These are phyloP conservation scores for Halictus ligatus DNA, from an alignment of 2,888 invertebrate genomes.

Conservation along the genomic window DNA sequence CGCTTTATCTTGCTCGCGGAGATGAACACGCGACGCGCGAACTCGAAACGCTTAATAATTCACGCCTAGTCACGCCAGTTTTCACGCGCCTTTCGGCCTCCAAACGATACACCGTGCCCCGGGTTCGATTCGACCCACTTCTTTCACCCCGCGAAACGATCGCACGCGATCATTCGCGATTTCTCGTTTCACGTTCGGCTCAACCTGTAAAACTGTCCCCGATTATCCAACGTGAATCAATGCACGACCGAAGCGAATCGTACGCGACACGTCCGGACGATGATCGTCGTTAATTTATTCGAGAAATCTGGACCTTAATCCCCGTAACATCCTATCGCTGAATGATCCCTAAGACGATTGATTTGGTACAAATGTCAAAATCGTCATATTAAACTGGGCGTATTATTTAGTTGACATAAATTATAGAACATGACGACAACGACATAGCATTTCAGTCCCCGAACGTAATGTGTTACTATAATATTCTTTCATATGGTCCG, in stretches of 20 bases:
- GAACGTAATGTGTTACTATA: too few species aligned
- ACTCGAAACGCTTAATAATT: slow-evolving; percentile 59
- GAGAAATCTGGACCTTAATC: neutral
- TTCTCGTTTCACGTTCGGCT: neutral
- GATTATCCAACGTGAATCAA: neutral
- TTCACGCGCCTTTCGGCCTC: slow-evolving; percentile 25
- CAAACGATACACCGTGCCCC: slow-evolving; percentile 25
- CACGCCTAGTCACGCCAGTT: slow-evolving; percentile 45
- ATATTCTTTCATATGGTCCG: too few species aligned
- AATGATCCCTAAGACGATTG: neutral
- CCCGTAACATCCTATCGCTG: neutral
- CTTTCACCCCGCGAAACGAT: neutral
- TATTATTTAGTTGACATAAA: neutral
- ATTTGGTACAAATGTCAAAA: neutral
- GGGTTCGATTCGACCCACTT: slow-evolving; percentile 24
- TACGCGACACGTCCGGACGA: neutral
- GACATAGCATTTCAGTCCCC: too few species aligned
- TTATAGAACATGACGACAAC: too few species aligned
- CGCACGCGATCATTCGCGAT: neutral
- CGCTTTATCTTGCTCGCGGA: slow-evolving; percentile 52
- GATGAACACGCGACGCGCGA: slow-evolving; percentile 55
- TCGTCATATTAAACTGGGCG: neutral
- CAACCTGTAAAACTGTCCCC: neutral
- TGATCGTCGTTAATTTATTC: neutral
- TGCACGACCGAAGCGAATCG: neutral